These are phyloP conservation scores for Oscheius sp. DNA, from an alignment of 1,140 invertebrate genomes.

Conservation along the genomic window DNA sequence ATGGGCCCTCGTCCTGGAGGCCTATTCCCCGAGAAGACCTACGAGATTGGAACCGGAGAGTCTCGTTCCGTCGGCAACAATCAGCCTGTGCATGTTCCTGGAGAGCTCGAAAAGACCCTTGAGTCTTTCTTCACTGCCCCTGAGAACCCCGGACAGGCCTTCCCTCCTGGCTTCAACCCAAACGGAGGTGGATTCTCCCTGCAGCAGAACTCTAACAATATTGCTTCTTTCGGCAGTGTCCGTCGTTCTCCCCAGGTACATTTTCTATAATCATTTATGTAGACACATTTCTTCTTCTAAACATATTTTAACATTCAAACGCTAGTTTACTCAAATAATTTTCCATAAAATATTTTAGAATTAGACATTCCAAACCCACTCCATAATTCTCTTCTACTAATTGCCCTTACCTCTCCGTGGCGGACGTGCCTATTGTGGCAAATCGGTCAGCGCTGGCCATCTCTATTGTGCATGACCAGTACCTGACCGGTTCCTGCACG, in stretches of 20 bases:
- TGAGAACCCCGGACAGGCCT: conserved; percentile 41
- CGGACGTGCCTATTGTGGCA: no score
- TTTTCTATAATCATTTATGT: no score
- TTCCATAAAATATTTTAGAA: no score
- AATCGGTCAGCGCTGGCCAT: no score
- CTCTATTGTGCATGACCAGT: no score
- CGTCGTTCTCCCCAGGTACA: conserved; percentile 36
- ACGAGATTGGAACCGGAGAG: conserved; percentile 47
- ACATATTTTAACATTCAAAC: no score
- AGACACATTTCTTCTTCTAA: no score
- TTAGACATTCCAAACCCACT: no score
- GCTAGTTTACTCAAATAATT: no score
- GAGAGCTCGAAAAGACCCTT: conserved; percentile 48
- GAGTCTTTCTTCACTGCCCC: conserved; percentile 59
- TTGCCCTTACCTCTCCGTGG: no score
- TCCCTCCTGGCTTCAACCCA: conserved; percentile 53
- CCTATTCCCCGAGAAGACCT: conserved; percentile 60
- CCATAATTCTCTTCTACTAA: no score
- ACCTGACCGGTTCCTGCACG: no score
- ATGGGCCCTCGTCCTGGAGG: conserved; percentile 56
- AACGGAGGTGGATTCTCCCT: conserved; percentile 53
- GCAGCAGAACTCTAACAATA: conserved; percentile 44
- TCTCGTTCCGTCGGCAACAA: background rate
- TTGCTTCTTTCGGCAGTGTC: conserved; percentile 17
- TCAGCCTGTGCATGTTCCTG: conserved; percentile 42